Percentiles rank a stretch among this genome's conserved stretches.
Evolutionary conservation across 1,140 invertebrate genomes (phyloP).

Genomic region (Lasioglossum albipes): DNA sequence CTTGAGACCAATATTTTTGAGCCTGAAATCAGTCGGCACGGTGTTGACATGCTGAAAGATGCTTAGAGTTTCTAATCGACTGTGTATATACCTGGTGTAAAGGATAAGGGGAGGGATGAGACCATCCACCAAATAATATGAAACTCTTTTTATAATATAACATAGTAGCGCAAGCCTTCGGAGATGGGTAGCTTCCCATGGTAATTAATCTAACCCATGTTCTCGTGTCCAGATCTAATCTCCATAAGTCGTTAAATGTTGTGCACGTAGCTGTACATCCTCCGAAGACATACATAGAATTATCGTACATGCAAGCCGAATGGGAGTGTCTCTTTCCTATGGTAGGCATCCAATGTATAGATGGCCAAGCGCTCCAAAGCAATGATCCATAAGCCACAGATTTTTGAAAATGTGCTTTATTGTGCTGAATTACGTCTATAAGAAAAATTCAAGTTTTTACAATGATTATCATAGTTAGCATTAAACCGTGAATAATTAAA

Average conservation of each 20-base stretch:
- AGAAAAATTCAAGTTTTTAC: constrained; percentile 55
- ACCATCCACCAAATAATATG: constrained; percentile 97
- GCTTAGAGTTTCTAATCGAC: no score
- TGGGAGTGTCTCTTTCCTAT: constrained; percentile 96
- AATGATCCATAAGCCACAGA: constrained; percentile 86
- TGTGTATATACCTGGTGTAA: constrained; percentile 86
- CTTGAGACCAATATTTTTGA: no score
- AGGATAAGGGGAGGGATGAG: constrained; percentile 94
- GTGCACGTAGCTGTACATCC: constrained; percentile 96
- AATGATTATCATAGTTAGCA: background rate
- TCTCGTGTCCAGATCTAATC: constrained; percentile 91
- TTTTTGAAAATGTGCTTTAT: constrained; percentile 84
- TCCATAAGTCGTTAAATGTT: constrained; percentile 98
- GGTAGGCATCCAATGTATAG: constrained; percentile 81
- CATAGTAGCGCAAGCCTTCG: constrained; percentile 96
- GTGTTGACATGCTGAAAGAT: no score
- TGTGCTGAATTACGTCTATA: constrained; percentile 87
- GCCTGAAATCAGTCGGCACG: no score
- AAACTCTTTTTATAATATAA: constrained; percentile 91
- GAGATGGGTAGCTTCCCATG: constrained; percentile 95
- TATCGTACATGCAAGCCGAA: constrained; percentile 90
- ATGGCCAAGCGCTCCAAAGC: constrained; percentile 83
- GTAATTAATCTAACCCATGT: constrained; percentile 90
- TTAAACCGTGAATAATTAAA: background rate
- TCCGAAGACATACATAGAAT: constrained; percentile 97